Conservation (phyloP, 2,113 vertebrate genomes). For the Pantherophis guttatus region DNA sequence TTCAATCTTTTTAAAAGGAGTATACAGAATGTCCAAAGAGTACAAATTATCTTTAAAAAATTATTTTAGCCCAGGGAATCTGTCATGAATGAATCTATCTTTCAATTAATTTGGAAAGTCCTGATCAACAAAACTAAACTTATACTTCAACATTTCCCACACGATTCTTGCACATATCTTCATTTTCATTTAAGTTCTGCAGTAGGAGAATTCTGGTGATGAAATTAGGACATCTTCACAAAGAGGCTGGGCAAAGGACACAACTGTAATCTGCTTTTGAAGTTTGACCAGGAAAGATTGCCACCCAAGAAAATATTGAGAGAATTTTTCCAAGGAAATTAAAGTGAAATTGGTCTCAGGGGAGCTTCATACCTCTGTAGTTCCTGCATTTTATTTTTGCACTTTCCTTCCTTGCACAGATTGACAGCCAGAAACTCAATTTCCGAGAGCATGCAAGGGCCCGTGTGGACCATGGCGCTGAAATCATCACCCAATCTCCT, state of each 20-base stretch:
- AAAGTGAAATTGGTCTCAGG: not conserved
- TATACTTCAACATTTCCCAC: not conserved
- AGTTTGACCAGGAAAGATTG: not conserved
- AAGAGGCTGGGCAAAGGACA: not conserved
- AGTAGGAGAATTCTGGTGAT: not conserved
- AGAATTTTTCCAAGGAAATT: not conserved
- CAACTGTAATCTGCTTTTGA: not conserved
- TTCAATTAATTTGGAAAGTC: not conserved
- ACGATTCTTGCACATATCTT: not conserved
- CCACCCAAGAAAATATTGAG: not conserved
- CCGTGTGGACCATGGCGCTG: conserved; percentile 91
- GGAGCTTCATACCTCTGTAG: not conserved
- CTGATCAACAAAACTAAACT: no score
- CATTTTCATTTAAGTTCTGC: not conserved
- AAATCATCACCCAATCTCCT: conserved; percentile 87
- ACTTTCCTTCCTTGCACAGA: conserved; percentile 72
- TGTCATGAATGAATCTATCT: not conserved
- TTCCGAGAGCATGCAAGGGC: conserved; percentile 92
- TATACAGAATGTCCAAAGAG: not conserved
- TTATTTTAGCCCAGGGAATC: not conserved
- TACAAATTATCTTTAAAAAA: not conserved
- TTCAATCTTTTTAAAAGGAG: not conserved
- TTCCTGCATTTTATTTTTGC: not conserved
- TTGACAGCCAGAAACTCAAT: conserved; percentile 91
- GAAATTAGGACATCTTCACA: not conserved